These are phyloP conservation scores for Synchiropus splendidus DNA, from an alignment of 2,113 vertebrate species.

Conservation along the genomic window DNA sequence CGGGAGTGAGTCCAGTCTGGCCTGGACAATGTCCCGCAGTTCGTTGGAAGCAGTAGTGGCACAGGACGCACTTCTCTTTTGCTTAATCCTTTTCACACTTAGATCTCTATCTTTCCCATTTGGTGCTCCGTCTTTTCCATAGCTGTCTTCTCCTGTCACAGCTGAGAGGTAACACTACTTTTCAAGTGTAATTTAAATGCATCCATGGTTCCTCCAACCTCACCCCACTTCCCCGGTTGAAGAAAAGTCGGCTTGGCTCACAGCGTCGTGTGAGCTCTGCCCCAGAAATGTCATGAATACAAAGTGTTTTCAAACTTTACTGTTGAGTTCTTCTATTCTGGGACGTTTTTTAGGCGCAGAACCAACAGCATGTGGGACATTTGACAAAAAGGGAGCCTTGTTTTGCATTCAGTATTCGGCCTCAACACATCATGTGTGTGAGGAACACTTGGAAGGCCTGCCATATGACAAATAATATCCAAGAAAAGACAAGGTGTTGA, in stretches of 20 bases:
- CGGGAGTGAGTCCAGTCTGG: slow-evolving; percentile 33
- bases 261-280: slow-evolving; percentile 23
- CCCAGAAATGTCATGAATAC: slow-evolving; percentile 48
- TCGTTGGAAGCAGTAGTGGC: slow-evolving; percentile 24
- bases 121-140: background rate
- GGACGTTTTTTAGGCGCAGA: slow-evolving; percentile 15
- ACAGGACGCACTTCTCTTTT: slow-evolving; percentile 31
- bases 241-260: slow-evolving; percentile 22
- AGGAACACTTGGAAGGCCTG: no score
- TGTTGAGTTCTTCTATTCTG: slow-evolving; percentile 13
- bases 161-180: slow-evolving; percentile 12
- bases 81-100: background rate
- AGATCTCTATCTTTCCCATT: slow-evolving; percentile 15
- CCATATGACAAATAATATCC: no score
- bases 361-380: slow-evolving; percentile 33
- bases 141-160: slow-evolving; percentile 17
- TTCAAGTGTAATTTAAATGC: slow-evolving; percentile 12
- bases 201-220: slow-evolving; percentile 8
- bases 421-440: background rate
- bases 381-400: slow-evolving; percentile 35
- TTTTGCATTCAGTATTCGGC: slow-evolving; percentile 1
- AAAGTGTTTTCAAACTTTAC: slow-evolving; percentile 24
- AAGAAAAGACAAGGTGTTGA: no score
- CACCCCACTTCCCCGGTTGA: slow-evolving; percentile 13
- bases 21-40: slow-evolving; percentile 53